A percentile compares a stretch with the other conserved stretches of the same genome.
These are phyloP conservation scores for Astropecten irregularis DNA, from an alignment of 53 echinoderm and acorn worm genomes.

Conservation along the genomic window DNA sequence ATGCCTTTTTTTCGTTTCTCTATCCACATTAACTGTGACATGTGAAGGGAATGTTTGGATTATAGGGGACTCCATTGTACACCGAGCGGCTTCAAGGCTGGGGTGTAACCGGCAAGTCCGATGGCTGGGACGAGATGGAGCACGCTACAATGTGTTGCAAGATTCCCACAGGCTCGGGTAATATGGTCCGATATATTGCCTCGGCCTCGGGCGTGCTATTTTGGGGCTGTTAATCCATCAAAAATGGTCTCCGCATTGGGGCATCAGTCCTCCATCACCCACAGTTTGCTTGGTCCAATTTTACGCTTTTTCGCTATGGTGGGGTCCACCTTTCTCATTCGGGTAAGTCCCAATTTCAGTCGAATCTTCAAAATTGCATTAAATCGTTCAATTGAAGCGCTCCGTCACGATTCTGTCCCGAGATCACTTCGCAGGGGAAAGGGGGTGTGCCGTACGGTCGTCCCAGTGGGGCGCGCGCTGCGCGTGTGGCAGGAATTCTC, in stretches of 20 bases:
- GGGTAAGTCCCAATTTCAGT: not conserved
- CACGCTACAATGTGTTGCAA: not conserved
- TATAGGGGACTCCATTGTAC: not conserved
- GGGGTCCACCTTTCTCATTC: not conserved
- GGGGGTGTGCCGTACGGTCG: not conserved
- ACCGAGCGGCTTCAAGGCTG: not conserved
- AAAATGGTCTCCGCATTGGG: not conserved
- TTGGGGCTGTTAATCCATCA: not conserved
- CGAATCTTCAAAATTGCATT: not conserved
- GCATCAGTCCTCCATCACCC: not conserved
- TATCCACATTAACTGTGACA: not conserved
- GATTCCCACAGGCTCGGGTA: not conserved
- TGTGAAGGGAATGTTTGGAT: not conserved
- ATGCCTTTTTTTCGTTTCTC: slow-evolving; percentile 16
- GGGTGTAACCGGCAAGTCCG: not conserved
- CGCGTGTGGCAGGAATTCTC: too few relatives aligned
- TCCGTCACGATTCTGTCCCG: not conserved
- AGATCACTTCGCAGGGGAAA: not conserved
- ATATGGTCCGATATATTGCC: not conserved
- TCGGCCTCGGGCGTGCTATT: not conserved
- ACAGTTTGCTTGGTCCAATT: slow-evolving; percentile 7
- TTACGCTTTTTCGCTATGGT: not conserved
- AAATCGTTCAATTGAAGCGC: not conserved
- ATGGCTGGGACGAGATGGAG: not conserved
- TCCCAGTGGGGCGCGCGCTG: slow-evolving; percentile 33